These are phyloP conservation scores for Acanthopagrus latus DNA, from an alignment of 2,797 vertebrate species.

Conservation along the genomic window DNA sequence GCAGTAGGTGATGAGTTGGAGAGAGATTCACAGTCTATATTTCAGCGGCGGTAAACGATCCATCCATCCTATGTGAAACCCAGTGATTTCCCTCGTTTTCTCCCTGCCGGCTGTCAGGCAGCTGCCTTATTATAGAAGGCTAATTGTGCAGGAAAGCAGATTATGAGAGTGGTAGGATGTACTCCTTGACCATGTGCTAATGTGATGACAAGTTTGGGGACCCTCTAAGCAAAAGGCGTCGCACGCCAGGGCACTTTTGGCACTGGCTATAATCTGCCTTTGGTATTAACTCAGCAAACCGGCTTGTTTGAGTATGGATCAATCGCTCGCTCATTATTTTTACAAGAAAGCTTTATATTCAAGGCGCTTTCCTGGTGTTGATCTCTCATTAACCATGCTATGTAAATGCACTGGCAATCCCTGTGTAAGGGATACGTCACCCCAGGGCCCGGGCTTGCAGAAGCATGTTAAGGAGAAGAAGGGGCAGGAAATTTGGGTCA, in stretches of 20 bases:
- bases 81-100: conserved; percentile 74
- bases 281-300: conserved; percentile 89
- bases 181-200: conserved; percentile 90
- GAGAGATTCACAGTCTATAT: conserved; percentile 73
- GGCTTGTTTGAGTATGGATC: conserved; percentile 89
- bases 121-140: conserved; percentile 86
- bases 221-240: conserved; percentile 82
- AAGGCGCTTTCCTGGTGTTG: conserved; percentile 84
- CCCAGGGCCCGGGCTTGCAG: conserved; percentile 81
- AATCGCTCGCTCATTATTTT: conserved; percentile 89
- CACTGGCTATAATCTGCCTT: conserved; percentile 88
- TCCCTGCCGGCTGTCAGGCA: conserved; percentile 78
- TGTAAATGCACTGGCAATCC: conserved; percentile 87
- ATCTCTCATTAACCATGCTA: conserved; percentile 89
- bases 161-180: conserved; percentile 87
- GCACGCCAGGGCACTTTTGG: conserved; percentile 88
- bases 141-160: conserved; percentile 92
- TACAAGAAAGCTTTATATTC: conserved; percentile 89
- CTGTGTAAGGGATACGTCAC: conserved; percentile 85
- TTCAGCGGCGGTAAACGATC: conserved; percentile 77
- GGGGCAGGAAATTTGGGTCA: conserved; percentile 88
- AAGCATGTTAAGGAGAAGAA: conserved; percentile 84
- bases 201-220: conserved; percentile 90
- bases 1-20: conserved; percentile 66
- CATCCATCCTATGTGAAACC: conserved; percentile 76